Base-by-base conservation (phyloP, 2,888 invertebrate species). In the Drosophila monieri region DNA sequence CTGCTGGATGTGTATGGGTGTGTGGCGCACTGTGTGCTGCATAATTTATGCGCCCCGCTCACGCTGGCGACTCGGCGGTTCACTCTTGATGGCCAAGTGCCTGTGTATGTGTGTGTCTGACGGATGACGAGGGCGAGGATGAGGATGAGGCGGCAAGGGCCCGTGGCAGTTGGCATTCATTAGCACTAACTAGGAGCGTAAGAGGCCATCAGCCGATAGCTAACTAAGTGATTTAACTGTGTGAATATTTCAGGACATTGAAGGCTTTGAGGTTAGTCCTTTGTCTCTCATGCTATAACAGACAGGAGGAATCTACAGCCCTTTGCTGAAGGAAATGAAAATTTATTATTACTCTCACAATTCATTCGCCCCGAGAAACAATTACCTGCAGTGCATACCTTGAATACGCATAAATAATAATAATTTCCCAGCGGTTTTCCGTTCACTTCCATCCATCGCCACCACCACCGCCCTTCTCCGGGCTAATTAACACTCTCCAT, bases 371-470 rank as follows among this genome's bases (percentile, higher is more conserved):
- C 39, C 32, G 49, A 54, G 57, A 58, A 78, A 70, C 81, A 85
- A 80, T 80, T 78, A 78, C 48, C 35, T 66, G 51, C 70, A 65
- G 27, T 61, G 56, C 61, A 61, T 52, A 32, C 59, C 61, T 10
- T 27, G 41, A 51, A 43, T 47, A 37, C 57, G 46, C 73, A 85
- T 81, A 77, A 81, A 75, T 87, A 85, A 85, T 81, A 87, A 78
- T 81, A 76, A 87, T 71, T 86, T 72, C 47, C 37, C n/a, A 41
- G 39, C 76, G 43, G 65, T 21, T 10, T 30, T 37, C 32, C 23
- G 10, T 21, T 27, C 53, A 1, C 10, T 41, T 18, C 41, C 18
- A 12, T 30, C 48, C 48, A 6, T 23, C 4, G 21, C 21, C 21
- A 23, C 44, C 21, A 23, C 44, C 35, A 14, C n/a, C 35, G 48